A percentile compares a stretch with the other conserved stretches of the same genome.
phyloP scores from a whole-genome alignment of 92 coral and sea anemone species.

The Umimayanthus chanpuru region DNA sequence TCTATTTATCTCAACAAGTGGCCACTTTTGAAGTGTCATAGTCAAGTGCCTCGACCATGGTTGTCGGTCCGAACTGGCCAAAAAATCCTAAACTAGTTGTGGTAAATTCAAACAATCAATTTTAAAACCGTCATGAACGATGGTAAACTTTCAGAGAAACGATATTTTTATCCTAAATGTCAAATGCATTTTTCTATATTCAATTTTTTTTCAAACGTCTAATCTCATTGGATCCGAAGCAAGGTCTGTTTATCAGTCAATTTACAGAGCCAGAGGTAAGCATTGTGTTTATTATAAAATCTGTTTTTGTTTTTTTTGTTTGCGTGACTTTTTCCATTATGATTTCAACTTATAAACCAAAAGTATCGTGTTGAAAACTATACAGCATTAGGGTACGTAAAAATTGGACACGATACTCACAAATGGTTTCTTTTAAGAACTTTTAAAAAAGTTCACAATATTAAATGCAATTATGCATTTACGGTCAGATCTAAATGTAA shows the following conservation, averaged over 20 bases:
- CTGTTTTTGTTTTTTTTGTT: neutral
- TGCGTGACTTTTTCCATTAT: neutral
- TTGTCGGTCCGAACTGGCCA: neutral
- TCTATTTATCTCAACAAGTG: neutral
- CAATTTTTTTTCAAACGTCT: neutral
- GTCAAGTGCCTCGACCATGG: neutral
- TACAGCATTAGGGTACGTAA: neutral
- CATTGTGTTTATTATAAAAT: too few relatives aligned
- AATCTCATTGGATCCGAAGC: neutral
- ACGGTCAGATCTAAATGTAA: too few relatives aligned
- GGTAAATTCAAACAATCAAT: neutral
- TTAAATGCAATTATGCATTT: too few relatives aligned
- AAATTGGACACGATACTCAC: too few relatives aligned
- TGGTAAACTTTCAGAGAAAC: neutral
- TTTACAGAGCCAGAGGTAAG: constrained; percentile 12
- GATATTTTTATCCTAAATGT: neutral
- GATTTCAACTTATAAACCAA: neutral
- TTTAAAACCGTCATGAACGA: neutral
- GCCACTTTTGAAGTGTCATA: neutral
- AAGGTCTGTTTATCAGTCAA: neutral
- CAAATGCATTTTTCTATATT: constrained; percentile 3
- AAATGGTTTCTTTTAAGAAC: too few relatives aligned
- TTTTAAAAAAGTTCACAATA: too few relatives aligned
- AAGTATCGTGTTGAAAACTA: neutral
- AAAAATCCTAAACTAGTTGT: too few relatives aligned